Evolutionary conservation across 2,888 invertebrate species (phyloP).

Genomic region (Phorcus lineatus): DNA sequence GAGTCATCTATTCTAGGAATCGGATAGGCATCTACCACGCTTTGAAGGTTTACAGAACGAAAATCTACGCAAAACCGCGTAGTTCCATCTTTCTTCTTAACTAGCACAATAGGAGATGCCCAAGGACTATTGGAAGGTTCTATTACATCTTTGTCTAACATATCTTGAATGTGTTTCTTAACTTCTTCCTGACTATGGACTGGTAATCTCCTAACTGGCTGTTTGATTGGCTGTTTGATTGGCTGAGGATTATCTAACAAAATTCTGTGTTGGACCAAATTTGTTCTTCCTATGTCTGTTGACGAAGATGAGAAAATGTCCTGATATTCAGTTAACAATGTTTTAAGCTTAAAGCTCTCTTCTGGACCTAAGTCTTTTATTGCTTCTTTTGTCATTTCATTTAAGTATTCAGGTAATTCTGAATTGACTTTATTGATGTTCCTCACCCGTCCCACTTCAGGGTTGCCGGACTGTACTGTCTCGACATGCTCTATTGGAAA

Average conservation of each 20-base stretch:
- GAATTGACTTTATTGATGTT: no score
- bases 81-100: conserved; percentile 19
- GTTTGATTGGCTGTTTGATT: no score
- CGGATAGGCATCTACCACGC: conserved; percentile 19
- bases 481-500: no score
- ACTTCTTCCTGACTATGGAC: background rate
- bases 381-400: background rate
- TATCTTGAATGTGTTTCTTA: conserved; percentile 4
- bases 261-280: conserved; percentile 7
- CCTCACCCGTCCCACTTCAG: no score
- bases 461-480: no score
- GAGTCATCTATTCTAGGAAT: background rate
- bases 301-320: background rate
- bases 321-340: background rate
- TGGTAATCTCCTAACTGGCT: background rate
- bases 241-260: background rate
- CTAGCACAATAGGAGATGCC: conserved; percentile 3
- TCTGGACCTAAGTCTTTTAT: background rate
- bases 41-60: conserved; percentile 14
- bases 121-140: conserved; percentile 32
- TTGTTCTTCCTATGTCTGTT: background rate
- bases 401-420: background rate
- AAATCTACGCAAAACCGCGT: conserved; percentile 28
- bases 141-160: conserved; percentile 24
- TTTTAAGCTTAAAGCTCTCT: background rate